Evolutionary conservation across 2,888 invertebrate genomes (phyloP), one percentile per base, ranked within the genome.

Genomic region (Heliconius hortense): DNA sequence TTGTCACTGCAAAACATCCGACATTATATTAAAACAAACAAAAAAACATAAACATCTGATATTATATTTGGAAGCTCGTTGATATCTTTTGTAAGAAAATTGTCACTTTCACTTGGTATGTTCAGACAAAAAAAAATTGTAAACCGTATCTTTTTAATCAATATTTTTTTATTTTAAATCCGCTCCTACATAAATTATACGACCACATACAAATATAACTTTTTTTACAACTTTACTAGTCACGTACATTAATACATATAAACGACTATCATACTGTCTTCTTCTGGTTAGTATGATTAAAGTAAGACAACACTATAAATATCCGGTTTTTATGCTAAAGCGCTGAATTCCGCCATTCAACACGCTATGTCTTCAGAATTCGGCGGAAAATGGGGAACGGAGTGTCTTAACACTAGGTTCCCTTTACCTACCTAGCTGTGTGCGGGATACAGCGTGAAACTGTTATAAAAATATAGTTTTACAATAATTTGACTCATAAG

Each of bases 21-120:
- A 15, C 43, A 13, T 15, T 43, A 43, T 43, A 4, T 43, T 0
- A 43, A 48, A 48, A 48, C 5, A 2, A 48, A 18, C 18, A 48
- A 48, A 7, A 48, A 48, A 48, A 48, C 18, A 48, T 56, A 8
- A 56, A 56, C 56, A 56, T 56, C 5, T 56, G 10, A 56, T 56
- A 7, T 56, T 56, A 56, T n/a, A n/a, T n/a, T 66, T 66, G 66
- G 11, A 48, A 70, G 53, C 82, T 77, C 87, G 87, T 87, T 87
- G 88, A 87, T 82, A 83, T 87, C 87, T 87, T 87, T 87, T 86
- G 81, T 86, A 85, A 76, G 66, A 39, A 43, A 66, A 39, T 43
- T 31, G 71, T 43, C 15, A 60, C 26, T 60, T 26, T 60, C 15
- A 15, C 15, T 26, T 26, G 7, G 26, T 26, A 18, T 26, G n/a